Conservation (phyloP, 2,113 vertebrate genomes). For the Xenopus laevis region DNA sequence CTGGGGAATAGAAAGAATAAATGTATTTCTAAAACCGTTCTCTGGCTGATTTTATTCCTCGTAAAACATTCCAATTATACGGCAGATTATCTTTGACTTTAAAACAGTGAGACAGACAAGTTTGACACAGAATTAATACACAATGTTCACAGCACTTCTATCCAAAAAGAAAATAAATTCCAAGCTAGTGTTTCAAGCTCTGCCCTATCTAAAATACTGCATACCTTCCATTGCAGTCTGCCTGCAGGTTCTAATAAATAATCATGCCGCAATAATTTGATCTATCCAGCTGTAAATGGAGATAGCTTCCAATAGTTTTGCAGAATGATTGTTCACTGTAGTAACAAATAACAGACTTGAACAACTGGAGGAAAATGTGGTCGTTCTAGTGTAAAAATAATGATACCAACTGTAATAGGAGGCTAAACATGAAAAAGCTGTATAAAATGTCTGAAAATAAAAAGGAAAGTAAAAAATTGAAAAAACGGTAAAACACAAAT, state of each 20-base stretch:
- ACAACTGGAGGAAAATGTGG: neutral
- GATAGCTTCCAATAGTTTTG: conserved; percentile 9
- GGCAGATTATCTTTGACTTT: conserved; percentile 24
- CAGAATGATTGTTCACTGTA: neutral
- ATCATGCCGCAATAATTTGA: neutral
- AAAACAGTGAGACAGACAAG: conserved; percentile 15
- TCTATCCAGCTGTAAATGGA: conserved; percentile 17
- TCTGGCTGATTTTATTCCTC: conserved; percentile 32
- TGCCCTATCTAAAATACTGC: conserved; percentile 14
- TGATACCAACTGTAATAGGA: too few species aligned
- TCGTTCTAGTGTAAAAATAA: neutral
- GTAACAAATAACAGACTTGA: neutral
- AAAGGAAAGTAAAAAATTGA: too few species aligned
- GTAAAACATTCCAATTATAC: conserved; percentile 37
- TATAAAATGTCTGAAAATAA: too few species aligned
- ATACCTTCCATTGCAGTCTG: neutral
- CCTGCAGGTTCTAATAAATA: conserved; percentile 6
- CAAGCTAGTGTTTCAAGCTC: neutral
- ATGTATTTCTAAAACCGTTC: conserved; percentile 17
- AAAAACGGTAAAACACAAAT: too few species aligned
- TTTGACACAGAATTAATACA: conserved; percentile 28
- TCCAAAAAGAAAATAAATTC: conserved; percentile 1
- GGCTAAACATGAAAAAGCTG: too few species aligned
- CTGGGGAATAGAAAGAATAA: conserved; percentile 10
- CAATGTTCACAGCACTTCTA: neutral